Base-by-base conservation (phyloP, 2,888 invertebrate species). In the Melanostoma scalare region DNA sequence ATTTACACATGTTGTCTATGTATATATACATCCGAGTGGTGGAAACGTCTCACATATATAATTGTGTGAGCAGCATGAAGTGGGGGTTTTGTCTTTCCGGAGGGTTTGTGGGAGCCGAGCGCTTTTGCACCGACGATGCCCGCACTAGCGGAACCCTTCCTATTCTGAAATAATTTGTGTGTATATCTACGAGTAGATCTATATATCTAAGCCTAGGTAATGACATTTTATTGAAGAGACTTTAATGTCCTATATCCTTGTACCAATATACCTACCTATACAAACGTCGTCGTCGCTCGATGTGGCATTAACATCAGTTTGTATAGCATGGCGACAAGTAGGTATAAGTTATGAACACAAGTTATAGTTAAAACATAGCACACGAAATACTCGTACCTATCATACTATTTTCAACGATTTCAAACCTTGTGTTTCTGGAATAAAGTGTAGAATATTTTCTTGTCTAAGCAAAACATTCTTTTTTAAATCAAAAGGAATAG, bases 1-100 rank as follows among this genome's bases (percentile, higher is more conserved):
- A 84, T 84, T 84, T 84, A 84, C 84, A 84, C 79, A 75, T 79
- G 84, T 84, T 84, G 84, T 84, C 79, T 84, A 79, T 79, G 79
- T 79, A 71, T 79, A 79, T 84, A 69, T 44, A 74, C 58, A 78
- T 78, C 79, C 79, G 79, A 79, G 74, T 67, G 73, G 69, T 74
- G 53, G 63, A 71, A 79, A 63, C 55, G 79, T 79, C 74, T 74
- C 63, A 56, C 33, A 84, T 63, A 78, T 71, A 75, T 46, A 75
- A 71, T 79, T 84, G 42, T 65, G 52, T 69, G 73, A 74, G 60
- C 42, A 58, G 52, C 36, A 73, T 69, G 60, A 79, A 67, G 84
- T 67, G 74, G 79, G 67, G 74, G 79, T 79, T 79, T 84, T 84
- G 69, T 60, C 79, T 71, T 84, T 69, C 73, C 68, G 58, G 36